Base-by-base conservation (phyloP, 2,888 invertebrate genomes). In the Copidosoma aretas region DNA sequence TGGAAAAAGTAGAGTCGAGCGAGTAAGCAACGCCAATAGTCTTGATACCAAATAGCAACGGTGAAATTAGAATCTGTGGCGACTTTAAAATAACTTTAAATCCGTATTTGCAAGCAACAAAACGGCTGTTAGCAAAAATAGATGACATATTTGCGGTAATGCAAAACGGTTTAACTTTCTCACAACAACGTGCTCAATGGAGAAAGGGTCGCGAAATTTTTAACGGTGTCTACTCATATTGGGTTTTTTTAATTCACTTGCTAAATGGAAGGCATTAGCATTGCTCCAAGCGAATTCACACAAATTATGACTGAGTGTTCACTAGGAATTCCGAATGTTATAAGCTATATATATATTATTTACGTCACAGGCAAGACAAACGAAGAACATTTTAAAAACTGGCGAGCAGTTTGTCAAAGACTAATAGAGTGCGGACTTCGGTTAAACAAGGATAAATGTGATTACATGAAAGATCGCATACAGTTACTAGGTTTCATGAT, bases 1-100 rank as follows among this genome's bases (percentile, higher is more conserved):
- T 73, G 71, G 62, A 72, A 70, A 64, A 70, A n/a, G 70, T 75
- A 43, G 64, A 80, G 41, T 49, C 57, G 12, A 78, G 78, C 24
- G 76, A 78, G 63, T 79, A 80, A 78, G 80, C 77, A 8, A 79
- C 81, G 3, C 79, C 81, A 0, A 76, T 80, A 14, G 79, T 80
- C 0, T 75, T 76, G 1, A 76, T 81, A 14, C 59, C 71, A 8
- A 80, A 80, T 68, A 67, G 67, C 39, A 71, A 76, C 39, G 59
- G 64, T 21, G 21, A 58, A 39, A 19, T 68, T 10, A 24, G 68
- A 15, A 65, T 65, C 10, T 68, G 64, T 41, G 68, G 54, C 14
- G 59, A 67, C 12, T 67, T 67, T 49, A 67, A 62, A 12, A 15
- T 67, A 15, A 67, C 67, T 1, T n/a, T 78, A 19, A 79, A 78